Evolutionary conservation across 2,113 vertebrate species (phyloP).

Genomic region (Indicator maculatus): DNA sequence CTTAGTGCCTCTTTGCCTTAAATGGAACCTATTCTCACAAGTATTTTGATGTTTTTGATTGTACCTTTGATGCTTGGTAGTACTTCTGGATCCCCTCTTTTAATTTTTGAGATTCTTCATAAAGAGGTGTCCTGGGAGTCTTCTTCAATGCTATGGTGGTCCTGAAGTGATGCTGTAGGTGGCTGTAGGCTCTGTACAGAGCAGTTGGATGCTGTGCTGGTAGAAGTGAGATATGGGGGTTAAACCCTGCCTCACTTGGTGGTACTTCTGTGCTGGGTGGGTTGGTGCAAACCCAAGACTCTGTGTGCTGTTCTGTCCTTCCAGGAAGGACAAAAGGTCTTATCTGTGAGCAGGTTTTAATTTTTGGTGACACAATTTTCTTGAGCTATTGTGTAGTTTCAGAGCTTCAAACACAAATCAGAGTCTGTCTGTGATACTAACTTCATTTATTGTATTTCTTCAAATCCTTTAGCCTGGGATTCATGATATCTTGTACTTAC

Average conservation of each 20-base stretch:
- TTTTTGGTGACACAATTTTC: background rate
- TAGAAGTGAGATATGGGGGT: background rate
- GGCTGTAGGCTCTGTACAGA: background rate
- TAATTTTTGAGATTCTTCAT: background rate
- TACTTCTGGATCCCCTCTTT: background rate
- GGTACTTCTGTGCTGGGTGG: fast-evolving
- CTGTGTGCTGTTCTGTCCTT: background rate
- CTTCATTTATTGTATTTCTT: background rate
- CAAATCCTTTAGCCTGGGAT: background rate
- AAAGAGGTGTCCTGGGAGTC: background rate
- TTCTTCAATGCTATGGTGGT: background rate
- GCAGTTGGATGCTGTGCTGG: background rate
- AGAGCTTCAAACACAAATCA: background rate
- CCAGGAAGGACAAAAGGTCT: background rate
- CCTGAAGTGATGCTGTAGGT: background rate
- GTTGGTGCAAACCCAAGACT: background rate
- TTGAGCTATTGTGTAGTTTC: background rate
- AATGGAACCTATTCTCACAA: fast-evolving
- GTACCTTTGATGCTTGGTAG: no score
- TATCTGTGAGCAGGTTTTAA: background rate
- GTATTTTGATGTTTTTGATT: no score
- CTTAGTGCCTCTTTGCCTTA: background rate
- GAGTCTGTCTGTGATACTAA: background rate
- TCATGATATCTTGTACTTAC: background rate
- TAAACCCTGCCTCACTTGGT: background rate